A percentile compares a stretch with the other conserved stretches of the same genome.
Conservation (phyloP, 2,888 invertebrate genomes). For the Tanytarsus gracilentus region DNA sequence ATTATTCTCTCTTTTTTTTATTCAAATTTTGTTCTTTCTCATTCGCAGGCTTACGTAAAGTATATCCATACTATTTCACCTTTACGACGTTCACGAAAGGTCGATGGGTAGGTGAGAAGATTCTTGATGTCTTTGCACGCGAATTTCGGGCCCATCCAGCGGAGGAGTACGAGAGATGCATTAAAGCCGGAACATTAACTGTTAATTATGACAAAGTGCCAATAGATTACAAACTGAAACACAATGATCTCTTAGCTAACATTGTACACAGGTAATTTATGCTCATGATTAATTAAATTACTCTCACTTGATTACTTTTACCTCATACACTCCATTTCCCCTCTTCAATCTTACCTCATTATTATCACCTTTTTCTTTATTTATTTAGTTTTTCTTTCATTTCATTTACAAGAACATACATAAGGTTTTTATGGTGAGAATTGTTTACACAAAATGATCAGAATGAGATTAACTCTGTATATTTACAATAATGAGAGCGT, state of each 20-base stretch:
- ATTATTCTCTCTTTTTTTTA: background rate
- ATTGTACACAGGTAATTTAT: slow-evolving; percentile 78
- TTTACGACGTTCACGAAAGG: slow-evolving; percentile 95
- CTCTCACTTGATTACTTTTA: background rate
- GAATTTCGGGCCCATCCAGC: slow-evolving; percentile 93
- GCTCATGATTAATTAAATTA: background rate
- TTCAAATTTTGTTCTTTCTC: background rate
- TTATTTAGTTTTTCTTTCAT: no score
- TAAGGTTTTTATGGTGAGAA: no score
- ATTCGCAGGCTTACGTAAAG: slow-evolving; percentile 78
- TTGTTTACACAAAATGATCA: no score
- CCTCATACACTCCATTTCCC: background rate
- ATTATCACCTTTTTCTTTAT: no score
- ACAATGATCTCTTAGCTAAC: slow-evolving; percentile 88
- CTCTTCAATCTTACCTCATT: background rate
- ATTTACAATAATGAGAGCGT: no score
- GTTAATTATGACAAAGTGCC: slow-evolving; percentile 90
- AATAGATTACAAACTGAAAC: slow-evolving; percentile 82
- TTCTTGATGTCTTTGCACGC: slow-evolving; percentile 82
- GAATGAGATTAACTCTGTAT: no score
- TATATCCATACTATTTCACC: slow-evolving; percentile 94
- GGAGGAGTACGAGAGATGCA: slow-evolving; percentile 85
- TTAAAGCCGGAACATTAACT: slow-evolving; percentile 81
- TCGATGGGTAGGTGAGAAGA: slow-evolving; percentile 89
- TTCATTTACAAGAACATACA: no score